phyloP scores from a whole-genome alignment of 2,113 vertebrate genomes.

The Echinops telfairi region DNA sequence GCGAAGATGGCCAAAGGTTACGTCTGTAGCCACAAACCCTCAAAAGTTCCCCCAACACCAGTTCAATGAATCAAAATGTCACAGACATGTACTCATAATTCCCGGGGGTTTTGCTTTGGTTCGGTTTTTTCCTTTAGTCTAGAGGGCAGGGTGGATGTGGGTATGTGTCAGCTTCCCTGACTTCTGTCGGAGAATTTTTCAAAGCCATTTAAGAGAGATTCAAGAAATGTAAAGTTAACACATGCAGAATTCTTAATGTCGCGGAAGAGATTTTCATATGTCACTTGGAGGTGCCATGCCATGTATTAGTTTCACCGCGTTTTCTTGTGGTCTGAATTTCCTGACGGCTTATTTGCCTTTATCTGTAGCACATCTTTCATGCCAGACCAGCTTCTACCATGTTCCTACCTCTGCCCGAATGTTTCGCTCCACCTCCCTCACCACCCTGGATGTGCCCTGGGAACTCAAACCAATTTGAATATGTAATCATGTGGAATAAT shows the following conservation, averaged over 20 bases:
- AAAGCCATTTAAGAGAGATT: slow-evolving; percentile 7
- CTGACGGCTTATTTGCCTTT: background rate
- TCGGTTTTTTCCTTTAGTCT: background rate
- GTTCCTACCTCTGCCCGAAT: background rate
- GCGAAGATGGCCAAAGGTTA: slow-evolving; percentile 51
- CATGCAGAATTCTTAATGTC: background rate
- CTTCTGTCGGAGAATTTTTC: slow-evolving; percentile 5
- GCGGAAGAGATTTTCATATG: background rate
- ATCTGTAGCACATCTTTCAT: slow-evolving; percentile 6
- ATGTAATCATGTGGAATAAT: slow-evolving; percentile 30
- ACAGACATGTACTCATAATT: slow-evolving; percentile 68
- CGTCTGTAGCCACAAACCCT: background rate
- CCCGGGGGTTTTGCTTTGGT: background rate
- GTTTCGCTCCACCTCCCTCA: background rate
- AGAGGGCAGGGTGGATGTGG: background rate
- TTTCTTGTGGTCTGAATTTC: background rate
- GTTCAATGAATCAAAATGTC: slow-evolving; percentile 59
- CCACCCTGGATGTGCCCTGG: background rate
- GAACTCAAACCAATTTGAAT: slow-evolving; percentile 50
- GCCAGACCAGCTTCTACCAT: background rate
- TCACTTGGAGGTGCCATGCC: slow-evolving; percentile 36
- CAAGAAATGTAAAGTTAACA: slow-evolving; percentile 7
- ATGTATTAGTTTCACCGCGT: background rate
- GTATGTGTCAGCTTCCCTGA: background rate
- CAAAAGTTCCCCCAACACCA: slow-evolving; percentile 49